Conservation (phyloP, 23 tunicate genomes). For the Botrylloides violaceus region DNA sequence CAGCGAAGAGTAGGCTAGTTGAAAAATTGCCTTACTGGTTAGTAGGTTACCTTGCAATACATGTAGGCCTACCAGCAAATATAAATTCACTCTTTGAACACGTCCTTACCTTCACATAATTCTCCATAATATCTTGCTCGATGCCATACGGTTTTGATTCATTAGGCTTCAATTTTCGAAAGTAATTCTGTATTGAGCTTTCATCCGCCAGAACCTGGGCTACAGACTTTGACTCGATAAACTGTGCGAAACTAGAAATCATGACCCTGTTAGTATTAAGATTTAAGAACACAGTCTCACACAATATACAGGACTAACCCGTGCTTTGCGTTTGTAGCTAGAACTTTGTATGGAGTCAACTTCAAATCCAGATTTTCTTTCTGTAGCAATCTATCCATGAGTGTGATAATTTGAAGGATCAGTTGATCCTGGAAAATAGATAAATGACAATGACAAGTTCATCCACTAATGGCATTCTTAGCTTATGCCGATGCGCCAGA, state of each 20-base stretch:
- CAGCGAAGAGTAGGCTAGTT: too few species aligned
- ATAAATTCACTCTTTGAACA: too few species aligned
- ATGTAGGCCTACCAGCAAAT: too few species aligned
- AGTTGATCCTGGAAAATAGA: slow-evolving; percentile 65
- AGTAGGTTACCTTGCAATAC: too few species aligned
- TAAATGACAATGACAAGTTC: not conserved
- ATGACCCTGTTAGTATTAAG: not conserved
- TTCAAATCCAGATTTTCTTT: slow-evolving; percentile 93
- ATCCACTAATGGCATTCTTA: not conserved
- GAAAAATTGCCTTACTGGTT: too few species aligned
- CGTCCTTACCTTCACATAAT: slow-evolving; percentile 53
- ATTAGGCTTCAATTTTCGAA: slow-evolving; percentile 64
- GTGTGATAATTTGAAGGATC: slow-evolving; percentile 87
- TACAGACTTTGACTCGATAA: slow-evolving; percentile 59
- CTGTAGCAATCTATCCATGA: slow-evolving; percentile 90
- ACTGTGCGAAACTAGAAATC: slow-evolving; percentile 56
- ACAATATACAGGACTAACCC: slow-evolving; percentile 39
- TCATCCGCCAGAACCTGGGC: slow-evolving; percentile 72
- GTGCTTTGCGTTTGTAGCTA: slow-evolving; percentile 87
- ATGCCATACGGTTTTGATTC: slow-evolving; percentile 59
- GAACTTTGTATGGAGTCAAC: slow-evolving; percentile 80
- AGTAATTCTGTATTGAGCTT: slow-evolving; percentile 79
- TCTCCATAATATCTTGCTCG: slow-evolving; percentile 76
- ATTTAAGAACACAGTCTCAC: not conserved
- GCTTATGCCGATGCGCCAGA: not conserved